Evolutionary conservation across 1,140 invertebrate species (phyloP), one percentile per base, ranked within the genome.

Genomic region (Camponotus floridanus): DNA sequence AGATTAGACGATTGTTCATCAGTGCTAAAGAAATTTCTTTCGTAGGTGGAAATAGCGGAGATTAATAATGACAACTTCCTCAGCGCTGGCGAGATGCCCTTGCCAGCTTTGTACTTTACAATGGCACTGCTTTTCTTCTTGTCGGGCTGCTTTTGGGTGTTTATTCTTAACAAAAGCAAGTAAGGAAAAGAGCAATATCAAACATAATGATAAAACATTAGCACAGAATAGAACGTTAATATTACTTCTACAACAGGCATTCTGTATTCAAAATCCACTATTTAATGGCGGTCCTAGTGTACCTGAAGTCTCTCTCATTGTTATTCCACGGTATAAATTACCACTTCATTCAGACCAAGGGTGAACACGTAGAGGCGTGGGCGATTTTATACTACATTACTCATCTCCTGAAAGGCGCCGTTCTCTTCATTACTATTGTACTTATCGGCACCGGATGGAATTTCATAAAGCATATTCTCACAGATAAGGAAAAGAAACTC

Each of bases 381-480:
- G 99, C 99, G 13, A 98, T 99, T 88, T 94, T 99, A 0, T 99
- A 98, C 94, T 99, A 99, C 90, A 98, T 99, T 64, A 99, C 98
- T 18, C 99, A 99, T 96, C 96, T 99, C 96, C 98, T 99, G 59
- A 98, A 98, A 95, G 98, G 99, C 57, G 98, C 98, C 0, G 96
- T 99, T 26, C 95, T 99, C 57, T 99, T 99, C 93, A 98, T 99
- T 59, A 99, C 99, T 0, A 98, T 99, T 89, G 97, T 99, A 11
- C 95, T 99, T 11, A 98, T 99, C 88, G 99, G 99, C 51, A 99
- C 99, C 45, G 99, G 99, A 1, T 99, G 99, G 98, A 99, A 99
- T 39, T 99, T 99, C 93, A 99, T 99, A 73, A 99, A 99, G 94
- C 98, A 99, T 92, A 98, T 99, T 87, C 95, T 99, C 3, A 98